phyloP scores from a whole-genome alignment of 2,888 invertebrate genomes.

The Cylloceria caligata region DNA sequence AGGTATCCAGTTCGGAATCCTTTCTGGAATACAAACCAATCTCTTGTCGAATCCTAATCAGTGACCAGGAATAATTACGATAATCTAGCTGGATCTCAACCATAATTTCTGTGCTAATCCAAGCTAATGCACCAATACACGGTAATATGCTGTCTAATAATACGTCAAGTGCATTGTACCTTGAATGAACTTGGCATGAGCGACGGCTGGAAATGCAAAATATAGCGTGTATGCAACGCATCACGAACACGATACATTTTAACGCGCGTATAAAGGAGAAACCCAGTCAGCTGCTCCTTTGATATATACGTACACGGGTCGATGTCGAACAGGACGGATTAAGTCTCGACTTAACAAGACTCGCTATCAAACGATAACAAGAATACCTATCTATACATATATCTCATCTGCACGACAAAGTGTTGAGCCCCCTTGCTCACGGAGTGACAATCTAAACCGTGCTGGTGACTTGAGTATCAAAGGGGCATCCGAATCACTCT shows the following conservation, averaged over 20 bases:
- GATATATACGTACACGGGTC: not conserved
- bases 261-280: not conserved
- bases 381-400: not conserved
- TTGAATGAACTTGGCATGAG: too few relatives aligned
- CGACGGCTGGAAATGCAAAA: too few relatives aligned
- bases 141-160: too few relatives aligned
- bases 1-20: too few relatives aligned
- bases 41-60: too few relatives aligned
- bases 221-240: not conserved
- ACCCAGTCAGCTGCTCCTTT: not conserved
- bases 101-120: too few relatives aligned
- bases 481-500: not conserved
- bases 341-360: not conserved
- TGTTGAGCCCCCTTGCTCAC: not conserved
- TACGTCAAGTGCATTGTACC: too few relatives aligned
- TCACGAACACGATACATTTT: not conserved
- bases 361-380: not conserved
- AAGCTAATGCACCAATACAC: too few relatives aligned
- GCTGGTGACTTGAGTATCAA: not conserved
- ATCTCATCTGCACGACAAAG: not conserved
- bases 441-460: not conserved
- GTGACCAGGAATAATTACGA: too few relatives aligned
- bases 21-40: too few relatives aligned
- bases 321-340: not conserved
- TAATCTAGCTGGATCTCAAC: too few relatives aligned